Evolutionary conservation across 1,140 invertebrate species (phyloP).

Genomic region (Cardiocondyla obscurior): DNA sequence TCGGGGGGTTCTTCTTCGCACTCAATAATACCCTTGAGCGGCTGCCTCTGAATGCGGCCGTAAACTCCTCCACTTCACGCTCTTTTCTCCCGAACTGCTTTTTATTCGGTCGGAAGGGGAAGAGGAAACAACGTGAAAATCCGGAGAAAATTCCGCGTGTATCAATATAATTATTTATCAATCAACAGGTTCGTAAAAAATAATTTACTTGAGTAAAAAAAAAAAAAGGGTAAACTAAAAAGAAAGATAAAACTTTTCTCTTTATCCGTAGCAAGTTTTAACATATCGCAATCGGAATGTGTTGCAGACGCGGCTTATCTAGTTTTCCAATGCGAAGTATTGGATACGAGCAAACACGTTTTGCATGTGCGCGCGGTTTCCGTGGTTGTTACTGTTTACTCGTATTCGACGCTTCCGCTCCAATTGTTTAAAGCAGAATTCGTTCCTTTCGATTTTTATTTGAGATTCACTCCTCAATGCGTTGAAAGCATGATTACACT

Average conservation of each 20-base stretch:
- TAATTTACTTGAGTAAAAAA: constrained; percentile 6
- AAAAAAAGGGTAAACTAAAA: constrained; percentile 31
- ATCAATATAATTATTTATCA: neutral
- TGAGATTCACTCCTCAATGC: neutral
- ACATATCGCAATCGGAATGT: constrained; percentile 43
- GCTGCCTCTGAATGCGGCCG: neutral
- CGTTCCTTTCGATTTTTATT: constrained; percentile 38
- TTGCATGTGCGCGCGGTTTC: constrained; percentile 41
- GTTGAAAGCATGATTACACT: constrained; percentile 6
- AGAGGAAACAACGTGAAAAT: neutral
- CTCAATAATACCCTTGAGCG: neutral
- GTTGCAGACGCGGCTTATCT: constrained; percentile 44
- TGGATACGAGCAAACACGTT: constrained; percentile 50
- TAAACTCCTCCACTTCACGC: neutral
- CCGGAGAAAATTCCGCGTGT: neutral
- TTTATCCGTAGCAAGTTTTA: constrained; percentile 11
- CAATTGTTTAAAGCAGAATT: constrained; percentile 52
- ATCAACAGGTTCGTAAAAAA: constrained; percentile 4
- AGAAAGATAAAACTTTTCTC: neutral
- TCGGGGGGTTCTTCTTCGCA: neutral
- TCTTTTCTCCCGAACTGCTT: too few species aligned
- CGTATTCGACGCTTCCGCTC: constrained; percentile 34
- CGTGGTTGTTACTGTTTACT: constrained; percentile 47
- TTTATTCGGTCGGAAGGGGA: too few species aligned
- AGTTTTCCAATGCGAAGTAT: constrained; percentile 54